phyloP scores from a whole-genome alignment of 2,888 invertebrate genomes.

The Timema cristinae region DNA sequence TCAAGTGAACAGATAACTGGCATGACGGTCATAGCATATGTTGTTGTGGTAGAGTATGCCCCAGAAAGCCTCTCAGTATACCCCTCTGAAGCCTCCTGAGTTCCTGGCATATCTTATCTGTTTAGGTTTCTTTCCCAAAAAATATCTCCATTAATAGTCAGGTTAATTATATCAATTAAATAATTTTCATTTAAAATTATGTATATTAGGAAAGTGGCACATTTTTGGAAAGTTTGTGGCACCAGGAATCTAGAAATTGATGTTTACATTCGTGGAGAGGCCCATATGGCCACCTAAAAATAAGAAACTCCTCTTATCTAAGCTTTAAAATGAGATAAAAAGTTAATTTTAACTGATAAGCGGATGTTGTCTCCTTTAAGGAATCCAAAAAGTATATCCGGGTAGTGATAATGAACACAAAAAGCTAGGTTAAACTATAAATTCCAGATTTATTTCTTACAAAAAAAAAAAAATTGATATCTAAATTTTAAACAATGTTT shows the following conservation, averaged over 20 bases:
- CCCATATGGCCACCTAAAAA: neutral
- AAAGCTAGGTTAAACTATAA: neutral
- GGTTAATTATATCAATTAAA: slow-evolving; percentile 6
- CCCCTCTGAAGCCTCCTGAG: no score
- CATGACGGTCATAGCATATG: no score
- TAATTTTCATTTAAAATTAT: neutral
- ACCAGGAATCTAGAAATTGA: neutral
- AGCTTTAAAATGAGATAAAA: neutral
- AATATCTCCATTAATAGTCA: neutral
- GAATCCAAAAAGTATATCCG: neutral
- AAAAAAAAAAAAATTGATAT: neutral
- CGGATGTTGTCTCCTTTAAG: neutral
- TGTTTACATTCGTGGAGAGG: neutral
- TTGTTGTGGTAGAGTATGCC: no score
- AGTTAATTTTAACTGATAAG: neutral
- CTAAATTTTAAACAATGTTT: neutral
- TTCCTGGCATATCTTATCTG: no score
- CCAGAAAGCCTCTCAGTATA: no score
- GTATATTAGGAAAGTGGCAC: neutral
- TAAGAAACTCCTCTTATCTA: neutral
- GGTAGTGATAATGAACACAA: neutral
- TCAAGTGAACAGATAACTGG: no score
- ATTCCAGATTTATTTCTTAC: neutral
- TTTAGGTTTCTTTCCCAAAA: no score
- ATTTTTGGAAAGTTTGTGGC: slow-evolving; percentile 7